A percentile compares a stretch with the other conserved stretches of the same genome.
Evolutionary conservation across 2,888 invertebrate genomes (phyloP).

Genomic region (Ptychoptera albimana): DNA sequence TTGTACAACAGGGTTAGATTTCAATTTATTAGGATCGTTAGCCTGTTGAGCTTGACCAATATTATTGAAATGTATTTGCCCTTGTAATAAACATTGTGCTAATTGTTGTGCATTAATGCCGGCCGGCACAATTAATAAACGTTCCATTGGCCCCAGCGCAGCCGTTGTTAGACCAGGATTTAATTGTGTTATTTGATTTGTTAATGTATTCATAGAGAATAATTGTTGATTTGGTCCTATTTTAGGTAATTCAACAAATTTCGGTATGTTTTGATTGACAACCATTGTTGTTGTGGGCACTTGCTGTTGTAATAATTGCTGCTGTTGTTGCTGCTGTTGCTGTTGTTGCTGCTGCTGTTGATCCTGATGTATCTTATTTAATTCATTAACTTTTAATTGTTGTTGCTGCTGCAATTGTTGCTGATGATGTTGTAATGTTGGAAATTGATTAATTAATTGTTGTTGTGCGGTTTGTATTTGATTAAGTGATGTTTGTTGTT

Average conservation of each 20-base stretch:
- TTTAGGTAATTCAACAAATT: conserved; percentile 27
- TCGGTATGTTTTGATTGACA: conserved; percentile 16
- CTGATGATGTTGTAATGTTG: neutral
- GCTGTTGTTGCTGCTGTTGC: conserved; percentile 1
- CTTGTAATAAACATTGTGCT: conserved; percentile 27
- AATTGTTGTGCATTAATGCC: conserved; percentile 31
- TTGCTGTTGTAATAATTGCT: conserved; percentile 5
- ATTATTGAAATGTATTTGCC: conserved; percentile 31
- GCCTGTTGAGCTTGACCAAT: conserved; percentile 18
- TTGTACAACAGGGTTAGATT: neutral
- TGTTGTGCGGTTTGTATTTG: neutral
- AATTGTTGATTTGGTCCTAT: conserved; percentile 28
- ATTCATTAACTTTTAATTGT: neutral
- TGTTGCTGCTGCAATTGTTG: conserved; percentile 1
- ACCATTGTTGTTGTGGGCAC: conserved; percentile 6
- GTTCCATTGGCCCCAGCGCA: conserved; percentile 28
- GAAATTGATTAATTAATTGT: neutral
- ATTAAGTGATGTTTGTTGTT: neutral
- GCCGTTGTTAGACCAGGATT: conserved; percentile 28
- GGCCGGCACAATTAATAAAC: conserved; percentile 28
- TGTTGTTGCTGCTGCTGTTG: conserved; percentile 7
- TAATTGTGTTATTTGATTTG: conserved; percentile 31
- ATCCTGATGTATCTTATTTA: conserved; percentile 5
- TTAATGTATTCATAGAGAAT: conserved; percentile 28
- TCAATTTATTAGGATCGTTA: neutral